A percentile compares a stretch with the other conserved stretches of the same genome.
Conservation (phyloP, 2,113 vertebrate genomes). For the Agapornis roseicollis region DNA sequence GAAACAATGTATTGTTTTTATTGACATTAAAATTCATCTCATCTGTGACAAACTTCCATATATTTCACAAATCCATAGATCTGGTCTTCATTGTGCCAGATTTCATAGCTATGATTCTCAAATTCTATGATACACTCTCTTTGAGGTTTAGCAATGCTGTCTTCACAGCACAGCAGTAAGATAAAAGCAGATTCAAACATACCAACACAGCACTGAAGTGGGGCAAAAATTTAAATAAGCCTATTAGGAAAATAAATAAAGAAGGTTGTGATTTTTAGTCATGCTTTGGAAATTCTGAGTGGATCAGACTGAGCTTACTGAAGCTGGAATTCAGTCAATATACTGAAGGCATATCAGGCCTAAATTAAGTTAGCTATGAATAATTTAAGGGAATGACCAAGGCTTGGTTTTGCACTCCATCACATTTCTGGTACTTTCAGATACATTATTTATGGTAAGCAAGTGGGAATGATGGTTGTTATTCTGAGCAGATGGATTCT, state of each 20-base stretch:
- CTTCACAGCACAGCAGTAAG: background rate
- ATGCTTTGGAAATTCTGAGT: background rate
- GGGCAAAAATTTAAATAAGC: background rate
- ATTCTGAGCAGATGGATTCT: conserved; percentile 53
- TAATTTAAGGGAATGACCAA: conserved; percentile 1
- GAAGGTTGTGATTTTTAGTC: background rate
- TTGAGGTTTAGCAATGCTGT: background rate
- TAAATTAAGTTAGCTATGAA: conserved; percentile 15
- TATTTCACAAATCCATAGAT: background rate
- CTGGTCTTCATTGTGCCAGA: background rate
- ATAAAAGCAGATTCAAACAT: background rate
- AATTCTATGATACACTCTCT: background rate
- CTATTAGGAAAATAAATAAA: background rate
- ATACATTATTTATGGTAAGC: conserved; percentile 16
- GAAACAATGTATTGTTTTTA: background rate
- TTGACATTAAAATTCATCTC: background rate
- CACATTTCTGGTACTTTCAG: conserved; percentile 20
- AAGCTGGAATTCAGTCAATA: background rate
- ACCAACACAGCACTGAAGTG: background rate
- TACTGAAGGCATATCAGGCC: background rate
- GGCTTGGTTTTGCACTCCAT: background rate
- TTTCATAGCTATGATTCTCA: background rate
- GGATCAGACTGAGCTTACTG: background rate
- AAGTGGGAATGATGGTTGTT: conserved; percentile 20
- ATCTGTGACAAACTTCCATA: background rate